Evolutionary conservation across 2,113 vertebrate species (phyloP).

Genomic region (Tursiops truncatus): DNA sequence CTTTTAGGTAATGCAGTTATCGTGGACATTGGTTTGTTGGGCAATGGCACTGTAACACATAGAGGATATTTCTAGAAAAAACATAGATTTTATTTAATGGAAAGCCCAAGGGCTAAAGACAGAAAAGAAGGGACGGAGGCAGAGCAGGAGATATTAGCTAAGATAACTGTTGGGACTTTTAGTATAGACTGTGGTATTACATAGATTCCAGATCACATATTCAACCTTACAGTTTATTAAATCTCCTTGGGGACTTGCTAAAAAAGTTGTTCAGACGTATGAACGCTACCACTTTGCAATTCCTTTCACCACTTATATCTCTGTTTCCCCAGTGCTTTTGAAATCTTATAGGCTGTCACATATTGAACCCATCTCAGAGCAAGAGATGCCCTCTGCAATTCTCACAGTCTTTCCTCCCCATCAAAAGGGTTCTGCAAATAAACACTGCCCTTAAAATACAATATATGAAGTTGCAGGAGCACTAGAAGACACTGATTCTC

Average conservation of each 20-base stretch:
- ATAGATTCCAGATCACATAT: constrained; percentile 38
- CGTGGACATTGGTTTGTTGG: background rate
- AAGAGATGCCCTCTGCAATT: background rate
- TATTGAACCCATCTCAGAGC: background rate
- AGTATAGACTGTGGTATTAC: background rate
- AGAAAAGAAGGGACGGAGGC: background rate
- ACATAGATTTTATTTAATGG: constrained; percentile 46
- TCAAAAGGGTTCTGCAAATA: background rate
- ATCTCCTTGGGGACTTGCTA: constrained; percentile 27
- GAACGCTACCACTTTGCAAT: background rate
- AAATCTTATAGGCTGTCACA: background rate
- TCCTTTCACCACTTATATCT: background rate
- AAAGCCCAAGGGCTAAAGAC: constrained; percentile 40
- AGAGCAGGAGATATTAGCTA: background rate
- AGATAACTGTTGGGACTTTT: constrained; percentile 33
- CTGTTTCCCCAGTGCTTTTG: background rate
- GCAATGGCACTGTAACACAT: background rate
- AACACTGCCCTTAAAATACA: background rate
- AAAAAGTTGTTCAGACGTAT: background rate
- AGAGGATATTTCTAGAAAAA: background rate
- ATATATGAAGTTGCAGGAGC: background rate
- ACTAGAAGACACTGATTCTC: background rate
- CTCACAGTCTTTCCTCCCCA: background rate
- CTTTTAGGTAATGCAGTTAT: background rate
- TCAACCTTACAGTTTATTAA: background rate